These are phyloP conservation scores for Sigmodon hispidus DNA, from an alignment of 2,113 vertebrate genomes.

Conservation along the genomic window DNA sequence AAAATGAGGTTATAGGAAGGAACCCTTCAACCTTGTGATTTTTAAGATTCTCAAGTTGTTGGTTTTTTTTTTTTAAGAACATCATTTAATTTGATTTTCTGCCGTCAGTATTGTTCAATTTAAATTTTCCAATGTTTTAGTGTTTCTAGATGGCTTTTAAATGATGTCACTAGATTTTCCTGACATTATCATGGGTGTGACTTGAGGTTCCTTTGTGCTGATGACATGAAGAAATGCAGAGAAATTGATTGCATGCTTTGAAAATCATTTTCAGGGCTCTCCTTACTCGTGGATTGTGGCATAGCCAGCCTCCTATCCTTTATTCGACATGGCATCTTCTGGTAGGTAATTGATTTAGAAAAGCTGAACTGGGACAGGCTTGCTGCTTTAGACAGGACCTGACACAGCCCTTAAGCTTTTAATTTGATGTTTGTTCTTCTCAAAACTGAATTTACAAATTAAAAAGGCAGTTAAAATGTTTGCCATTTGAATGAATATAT, in stretches of 20 bases:
- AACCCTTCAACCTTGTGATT: background rate
- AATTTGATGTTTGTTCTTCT: constrained; percentile 40
- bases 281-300: constrained; percentile 73
- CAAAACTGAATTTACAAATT: constrained; percentile 2
- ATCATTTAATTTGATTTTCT: constrained; percentile 55
- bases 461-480: background rate
- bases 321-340: constrained; percentile 87
- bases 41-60: background rate
- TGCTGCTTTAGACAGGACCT: constrained; percentile 47
- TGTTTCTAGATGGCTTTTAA: constrained; percentile 27
- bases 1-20: background rate
- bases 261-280: constrained; percentile 77
- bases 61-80: constrained; percentile 44
- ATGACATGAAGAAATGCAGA: constrained; percentile 61
- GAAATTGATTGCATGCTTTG: constrained; percentile 75
- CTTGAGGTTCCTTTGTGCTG: constrained; percentile 62
- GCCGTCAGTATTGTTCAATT: background rate
- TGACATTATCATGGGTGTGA: constrained; percentile 43
- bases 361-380: constrained; percentile 48
- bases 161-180: constrained; percentile 58
- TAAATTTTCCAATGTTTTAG: background rate
- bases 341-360: constrained; percentile 82
- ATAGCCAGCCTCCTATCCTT: constrained; percentile 76
- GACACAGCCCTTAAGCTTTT: constrained; percentile 7
- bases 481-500: constrained; percentile 15